Base-by-base conservation (phyloP, 2,888 invertebrate genomes). In the Sialis lutaria region DNA sequence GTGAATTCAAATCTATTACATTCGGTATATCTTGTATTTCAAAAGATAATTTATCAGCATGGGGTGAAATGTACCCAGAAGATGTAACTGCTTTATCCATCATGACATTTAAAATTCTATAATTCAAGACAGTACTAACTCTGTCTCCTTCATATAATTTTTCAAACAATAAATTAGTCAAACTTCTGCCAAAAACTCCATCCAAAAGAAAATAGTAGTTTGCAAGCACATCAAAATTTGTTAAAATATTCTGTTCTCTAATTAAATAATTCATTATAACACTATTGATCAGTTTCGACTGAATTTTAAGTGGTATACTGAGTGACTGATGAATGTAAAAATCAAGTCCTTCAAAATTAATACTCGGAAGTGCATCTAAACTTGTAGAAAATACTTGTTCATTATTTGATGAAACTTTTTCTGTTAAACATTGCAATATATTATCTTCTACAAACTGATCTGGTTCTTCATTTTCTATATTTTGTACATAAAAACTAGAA, bases 201-300 rank as follows among this genome's bases (percentile, higher is more conserved):
- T 87, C 84, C 68, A 84, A 72, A 30, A 86, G 60, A 55, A 87
- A 85, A 60, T 80, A 87, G 55, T 81, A 86, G 57, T 82, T 79
- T 42, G 82, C 72, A n/a, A 87, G 62, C 60, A 79, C 80, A 41
- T 74, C 74, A 52, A 86, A 68, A 63, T 87, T 84, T 13, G 77
- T 73, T 37, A 84, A 69, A 59, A 81, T 72, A 45, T 80, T 75
- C 12, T 79, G 65, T 50, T 80, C 74, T 0, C 73, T 68, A 0
- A 86, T 63, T 53, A 80, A 78, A 57, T 80, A 74, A 33, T 78
- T 80, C 50, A 86, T 63, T 13, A 85, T 73, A 6, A 83, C 82
- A 50, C 77, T 79, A 49, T 82, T 81, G 0, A 83, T 75, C 8
- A 86, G 69, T 52, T 77, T 75, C 45, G 77, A 68, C 56, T 86